phyloP scores from a whole-genome alignment of 2,113 vertebrate species.

The Brachypodius melanocephalos region DNA sequence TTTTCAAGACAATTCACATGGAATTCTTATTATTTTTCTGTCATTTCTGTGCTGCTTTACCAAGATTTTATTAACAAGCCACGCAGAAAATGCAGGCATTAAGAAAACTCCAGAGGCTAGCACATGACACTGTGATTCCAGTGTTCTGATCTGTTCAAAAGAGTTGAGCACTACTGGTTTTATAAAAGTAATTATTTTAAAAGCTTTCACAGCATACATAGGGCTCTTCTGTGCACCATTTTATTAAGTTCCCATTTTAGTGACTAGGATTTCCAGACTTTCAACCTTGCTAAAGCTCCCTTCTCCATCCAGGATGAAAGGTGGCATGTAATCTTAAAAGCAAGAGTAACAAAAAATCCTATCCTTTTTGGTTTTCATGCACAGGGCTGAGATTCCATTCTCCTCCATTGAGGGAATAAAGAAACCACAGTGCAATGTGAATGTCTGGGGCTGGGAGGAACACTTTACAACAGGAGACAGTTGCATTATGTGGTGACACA shows the following conservation, averaged over 20 bases:
- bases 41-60: background rate
- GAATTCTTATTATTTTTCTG: background rate
- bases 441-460: background rate
- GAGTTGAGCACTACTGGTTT: background rate
- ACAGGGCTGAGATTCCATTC: background rate
- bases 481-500: background rate
- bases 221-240: background rate
- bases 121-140: background rate
- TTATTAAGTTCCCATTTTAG: background rate
- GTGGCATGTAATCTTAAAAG: background rate
- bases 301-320: background rate
- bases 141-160: background rate
- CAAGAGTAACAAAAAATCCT: background rate
- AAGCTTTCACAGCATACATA: background rate
- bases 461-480: background rate
- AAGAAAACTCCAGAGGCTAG: background rate
- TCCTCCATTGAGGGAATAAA: background rate
- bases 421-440: background rate
- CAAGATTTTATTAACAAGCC: background rate
- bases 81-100: background rate
- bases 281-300: background rate
- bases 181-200: background rate
- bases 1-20: background rate
- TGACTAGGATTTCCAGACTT: background rate
- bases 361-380: background rate